A percentile compares a stretch with the other conserved stretches of the same genome.
Evolutionary conservation across 23 tunicate species (phyloP).

Genomic region (Styela plicata): DNA sequence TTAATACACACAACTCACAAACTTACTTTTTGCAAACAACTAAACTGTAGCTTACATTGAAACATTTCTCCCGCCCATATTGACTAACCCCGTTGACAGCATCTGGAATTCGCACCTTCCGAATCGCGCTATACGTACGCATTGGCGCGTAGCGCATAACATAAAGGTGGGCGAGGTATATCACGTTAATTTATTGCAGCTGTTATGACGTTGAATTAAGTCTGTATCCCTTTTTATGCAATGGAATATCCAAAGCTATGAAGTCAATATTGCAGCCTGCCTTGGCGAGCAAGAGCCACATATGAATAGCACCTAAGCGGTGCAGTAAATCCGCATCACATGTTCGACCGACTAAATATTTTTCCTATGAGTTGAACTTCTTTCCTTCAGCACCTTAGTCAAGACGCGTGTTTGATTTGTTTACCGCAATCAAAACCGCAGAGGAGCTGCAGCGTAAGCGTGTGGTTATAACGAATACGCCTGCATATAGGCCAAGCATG

Average conservation of each 20-base stretch:
- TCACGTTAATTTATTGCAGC: neutral
- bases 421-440: neutral
- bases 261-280: too few species aligned
- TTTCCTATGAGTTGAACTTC: too few species aligned
- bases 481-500: too few species aligned
- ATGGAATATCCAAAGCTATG: too few species aligned
- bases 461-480: too few species aligned
- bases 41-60: neutral
- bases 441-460: neutral
- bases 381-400: neutral
- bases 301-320: too few species aligned
- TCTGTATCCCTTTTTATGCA: neutral
- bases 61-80: neutral
- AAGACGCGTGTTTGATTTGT: neutral
- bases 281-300: too few species aligned
- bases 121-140: neutral
- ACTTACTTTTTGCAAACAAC: too few species aligned
- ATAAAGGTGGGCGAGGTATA: neutral
- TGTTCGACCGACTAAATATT: too few species aligned
- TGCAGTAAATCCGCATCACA: too few species aligned
- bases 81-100: neutral
- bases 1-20: too few species aligned
- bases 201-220: neutral
- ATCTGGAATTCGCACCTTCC: neutral
- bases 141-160: neutral